Base-by-base conservation (phyloP, 2,113 vertebrate genomes). In the Lasiurus cinereus region DNA sequence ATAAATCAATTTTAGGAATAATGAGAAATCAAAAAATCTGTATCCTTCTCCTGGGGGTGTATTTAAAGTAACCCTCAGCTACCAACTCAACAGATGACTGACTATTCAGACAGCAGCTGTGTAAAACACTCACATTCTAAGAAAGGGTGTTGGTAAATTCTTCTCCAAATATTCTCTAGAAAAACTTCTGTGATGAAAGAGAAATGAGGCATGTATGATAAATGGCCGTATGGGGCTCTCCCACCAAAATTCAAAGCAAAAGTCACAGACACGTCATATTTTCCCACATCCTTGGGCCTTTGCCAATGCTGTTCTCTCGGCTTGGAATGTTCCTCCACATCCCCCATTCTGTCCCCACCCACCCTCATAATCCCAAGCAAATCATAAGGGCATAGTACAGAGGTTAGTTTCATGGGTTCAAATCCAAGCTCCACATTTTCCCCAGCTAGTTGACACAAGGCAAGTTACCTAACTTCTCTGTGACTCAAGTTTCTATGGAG, bases 1-100 rank as follows among this genome's bases (percentile, higher is more conserved):
- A 76, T 29, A 93, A 83, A 56, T 76, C 84, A 70, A 89, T 86
- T 96, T 91, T 48, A 62, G n/a, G 69, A 97, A 96, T 93, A 56
- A 90, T 18, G 27, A 36, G 33, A 85, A 94, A 94, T 91, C 85
- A 91, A 56, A 56, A 50, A 33, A 91, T 66, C 1, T 24, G 24
- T 56, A 39, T 77, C 48, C 50, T 91, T 94, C 80, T 88, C 19
- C 48, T 10, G 62, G 22, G 43, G 62, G 74, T 64, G 31, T 64
- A 64, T 88, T 97, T 88, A 90, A 94, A 92, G 64, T 62, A 62
- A 74, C 39, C 77, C 15, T 95, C 31, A 92, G 82, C 62, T 52
- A 64, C 46, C 62, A 67, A 48, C 29, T 92, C 62, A 88, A 64
- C 48, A 59, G 85, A 36, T 62, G 72, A 77, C 54, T 62, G 72